A percentile compares a stretch with the other conserved stretches of the same genome.
Conservation (phyloP, 2,888 invertebrate genomes). For the Phorcus lineatus region DNA sequence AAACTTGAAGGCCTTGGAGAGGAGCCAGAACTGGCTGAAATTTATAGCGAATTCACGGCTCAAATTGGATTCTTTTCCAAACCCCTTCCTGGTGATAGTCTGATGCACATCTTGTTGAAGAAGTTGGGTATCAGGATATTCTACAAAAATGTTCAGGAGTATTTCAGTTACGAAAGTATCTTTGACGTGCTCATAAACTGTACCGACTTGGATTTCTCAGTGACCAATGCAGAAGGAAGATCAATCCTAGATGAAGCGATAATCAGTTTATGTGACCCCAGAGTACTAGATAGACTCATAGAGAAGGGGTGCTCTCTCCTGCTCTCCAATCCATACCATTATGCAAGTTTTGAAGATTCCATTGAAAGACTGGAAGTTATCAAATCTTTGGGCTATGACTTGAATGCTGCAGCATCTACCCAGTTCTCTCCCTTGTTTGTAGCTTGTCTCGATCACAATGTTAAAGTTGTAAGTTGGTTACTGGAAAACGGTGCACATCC, state of each 20-base stretch:
- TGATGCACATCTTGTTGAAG: not conserved
- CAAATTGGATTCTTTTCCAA: not conserved
- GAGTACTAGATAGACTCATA: not conserved
- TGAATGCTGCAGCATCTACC: not conserved
- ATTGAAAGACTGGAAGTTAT: slow-evolving; percentile 6
- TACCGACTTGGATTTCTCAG: not conserved
- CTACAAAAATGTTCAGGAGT: not conserved
- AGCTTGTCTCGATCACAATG: not conserved
- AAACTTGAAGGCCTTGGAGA: not conserved
- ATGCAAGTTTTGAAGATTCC: slow-evolving; percentile 11
- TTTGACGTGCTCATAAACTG: not conserved
- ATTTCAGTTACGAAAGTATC: not conserved
- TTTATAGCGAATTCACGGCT: too few species aligned
- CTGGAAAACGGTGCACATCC: slow-evolving; percentile 10
- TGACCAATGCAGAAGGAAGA: not conserved
- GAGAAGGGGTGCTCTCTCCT: not conserved
- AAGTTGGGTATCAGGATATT: slow-evolving; percentile 1
- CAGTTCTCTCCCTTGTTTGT: not conserved
- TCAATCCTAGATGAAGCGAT: not conserved
- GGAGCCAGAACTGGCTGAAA: not conserved
- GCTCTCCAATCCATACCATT: slow-evolving; percentile 5
- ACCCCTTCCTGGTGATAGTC: not conserved
- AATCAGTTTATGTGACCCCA: not conserved
- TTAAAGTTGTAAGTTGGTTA: not conserved
- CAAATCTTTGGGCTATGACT: not conserved